Evolutionary conservation across 2,888 invertebrate genomes (phyloP).

Genomic region (Melanchra persicariae): DNA sequence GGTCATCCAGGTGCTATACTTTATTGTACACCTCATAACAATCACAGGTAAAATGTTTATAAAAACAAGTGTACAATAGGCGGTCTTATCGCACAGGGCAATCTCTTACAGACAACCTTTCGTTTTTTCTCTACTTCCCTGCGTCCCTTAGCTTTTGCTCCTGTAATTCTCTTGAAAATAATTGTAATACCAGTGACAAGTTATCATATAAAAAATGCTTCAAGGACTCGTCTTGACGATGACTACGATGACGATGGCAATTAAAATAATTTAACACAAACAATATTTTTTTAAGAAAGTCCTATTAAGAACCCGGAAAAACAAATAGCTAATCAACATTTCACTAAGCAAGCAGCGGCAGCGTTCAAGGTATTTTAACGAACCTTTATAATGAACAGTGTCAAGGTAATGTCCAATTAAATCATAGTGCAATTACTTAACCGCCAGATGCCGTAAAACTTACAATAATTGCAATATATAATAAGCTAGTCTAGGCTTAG

Average conservation of each 20-base stretch:
- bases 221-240: too few species aligned
- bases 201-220: too few species aligned
- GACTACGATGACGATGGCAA: background rate
- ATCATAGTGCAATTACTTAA: conserved; percentile 32
- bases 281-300: background rate
- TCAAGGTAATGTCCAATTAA: conserved; percentile 32
- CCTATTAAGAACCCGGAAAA: conserved; percentile 1
- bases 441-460: background rate
- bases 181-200: too few species aligned
- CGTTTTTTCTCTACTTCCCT: too few species aligned
- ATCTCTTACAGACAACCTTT: too few species aligned
- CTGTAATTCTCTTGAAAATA: too few species aligned
- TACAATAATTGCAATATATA: conserved; percentile 17
- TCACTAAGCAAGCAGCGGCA: conserved; percentile 4
- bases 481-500: background rate
- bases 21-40: too few species aligned
- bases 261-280: background rate
- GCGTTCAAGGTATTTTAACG: conserved; percentile 48
- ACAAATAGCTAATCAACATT: conserved; percentile 25
- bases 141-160: too few species aligned
- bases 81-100: too few species aligned
- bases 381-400: conserved; percentile 26
- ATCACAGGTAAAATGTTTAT: too few species aligned
- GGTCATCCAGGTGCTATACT: too few species aligned
- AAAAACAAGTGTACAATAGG: too few species aligned